A percentile compares a stretch with the other conserved stretches of the same genome.
Conservation (phyloP, 2,888 invertebrate species). For the Macrophya annulata region DNA sequence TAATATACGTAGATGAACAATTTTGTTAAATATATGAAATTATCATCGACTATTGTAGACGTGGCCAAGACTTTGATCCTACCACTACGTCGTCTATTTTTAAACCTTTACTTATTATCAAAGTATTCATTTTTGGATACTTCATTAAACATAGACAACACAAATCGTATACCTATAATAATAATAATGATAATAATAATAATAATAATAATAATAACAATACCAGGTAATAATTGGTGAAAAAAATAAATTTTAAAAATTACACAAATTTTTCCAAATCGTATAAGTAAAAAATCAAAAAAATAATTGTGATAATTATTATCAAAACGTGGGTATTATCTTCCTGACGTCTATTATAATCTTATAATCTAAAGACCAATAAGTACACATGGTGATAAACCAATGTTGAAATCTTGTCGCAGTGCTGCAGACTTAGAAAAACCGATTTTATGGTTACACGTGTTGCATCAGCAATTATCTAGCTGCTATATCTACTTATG, state of each 20-base stretch:
- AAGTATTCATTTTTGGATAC: background rate
- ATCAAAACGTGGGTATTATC: constrained; percentile 2
- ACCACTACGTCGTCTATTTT: background rate
- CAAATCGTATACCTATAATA: background rate
- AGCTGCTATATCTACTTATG: background rate
- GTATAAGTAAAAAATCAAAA: background rate
- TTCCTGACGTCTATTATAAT: background rate
- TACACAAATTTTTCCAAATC: too few species aligned
- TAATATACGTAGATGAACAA: background rate
- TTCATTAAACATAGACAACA: background rate
- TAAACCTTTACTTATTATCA: background rate
- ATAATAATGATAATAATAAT: background rate
- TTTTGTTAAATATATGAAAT: background rate
- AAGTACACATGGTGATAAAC: background rate
- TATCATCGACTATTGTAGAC: background rate
- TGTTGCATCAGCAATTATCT: background rate
- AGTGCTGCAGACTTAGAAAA: background rate
- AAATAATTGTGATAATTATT: too few species aligned
- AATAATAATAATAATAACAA: too few species aligned
- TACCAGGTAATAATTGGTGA: too few species aligned
- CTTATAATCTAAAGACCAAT: background rate
- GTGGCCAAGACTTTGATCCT: background rate
- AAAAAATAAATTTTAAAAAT: too few species aligned
- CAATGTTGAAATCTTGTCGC: background rate
- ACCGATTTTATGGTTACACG: background rate